A percentile compares a stretch with the other conserved stretches of the same genome.
These are phyloP conservation scores for Adelosebastes latens DNA, from an alignment of 2,797 vertebrate species.

Conservation along the genomic window DNA sequence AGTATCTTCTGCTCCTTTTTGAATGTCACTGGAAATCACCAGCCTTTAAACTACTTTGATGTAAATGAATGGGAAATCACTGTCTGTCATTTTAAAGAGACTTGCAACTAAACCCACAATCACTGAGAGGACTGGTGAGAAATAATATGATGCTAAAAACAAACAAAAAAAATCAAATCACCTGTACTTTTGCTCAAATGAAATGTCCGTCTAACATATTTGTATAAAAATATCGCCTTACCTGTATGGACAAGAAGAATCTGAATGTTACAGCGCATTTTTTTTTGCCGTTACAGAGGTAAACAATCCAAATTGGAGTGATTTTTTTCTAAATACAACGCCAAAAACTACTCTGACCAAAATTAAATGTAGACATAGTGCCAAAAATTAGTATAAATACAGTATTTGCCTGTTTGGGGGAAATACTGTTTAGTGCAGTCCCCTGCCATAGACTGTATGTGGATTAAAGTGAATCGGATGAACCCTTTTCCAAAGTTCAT, in stretches of 20 bases:
- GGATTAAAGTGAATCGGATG: constrained; percentile 19
- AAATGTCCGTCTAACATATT: constrained; percentile 54
- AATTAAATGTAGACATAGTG: constrained; percentile 70
- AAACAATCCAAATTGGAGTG: constrained; percentile 61
- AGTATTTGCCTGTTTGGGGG: constrained; percentile 49
- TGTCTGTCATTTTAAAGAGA: constrained; percentile 64
- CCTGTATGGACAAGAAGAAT: constrained; percentile 42
- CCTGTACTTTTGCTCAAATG: constrained; percentile 57
- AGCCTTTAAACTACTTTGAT: constrained; percentile 69
- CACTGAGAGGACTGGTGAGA: constrained; percentile 43
- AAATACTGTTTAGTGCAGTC: constrained; percentile 25
- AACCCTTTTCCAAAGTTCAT: constrained; percentile 12
- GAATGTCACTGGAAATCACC: constrained; percentile 80
- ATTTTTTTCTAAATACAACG: constrained; percentile 47
- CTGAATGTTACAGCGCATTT: constrained; percentile 61
- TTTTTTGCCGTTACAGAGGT: constrained; percentile 49
- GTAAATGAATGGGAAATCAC: constrained; percentile 58
- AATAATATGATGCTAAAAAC: constrained; percentile 35
- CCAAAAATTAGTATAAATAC: constrained; percentile 60
- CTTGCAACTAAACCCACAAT: constrained; percentile 46
- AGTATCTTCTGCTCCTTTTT: constrained; percentile 50
- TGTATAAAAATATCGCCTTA: constrained; percentile 58
- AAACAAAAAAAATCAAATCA: constrained; percentile 32
- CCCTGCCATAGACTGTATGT: constrained; percentile 27
- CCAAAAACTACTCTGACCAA: constrained; percentile 75